Evolutionary conservation across 2,797 vertebrate species (phyloP).

Genomic region (Anguilla megastoma): DNA sequence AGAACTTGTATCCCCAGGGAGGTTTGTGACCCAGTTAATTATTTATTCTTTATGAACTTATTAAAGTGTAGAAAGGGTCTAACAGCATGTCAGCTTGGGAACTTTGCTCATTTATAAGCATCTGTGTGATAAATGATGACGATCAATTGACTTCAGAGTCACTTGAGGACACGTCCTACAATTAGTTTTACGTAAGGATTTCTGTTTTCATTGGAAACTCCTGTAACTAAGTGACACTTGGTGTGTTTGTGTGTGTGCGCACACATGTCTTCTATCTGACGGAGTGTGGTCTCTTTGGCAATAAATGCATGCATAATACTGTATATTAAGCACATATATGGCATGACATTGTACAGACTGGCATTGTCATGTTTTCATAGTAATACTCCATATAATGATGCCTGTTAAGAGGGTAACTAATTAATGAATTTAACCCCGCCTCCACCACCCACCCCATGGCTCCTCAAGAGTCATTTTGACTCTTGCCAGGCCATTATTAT

Average conservation of each 20-base stretch:
- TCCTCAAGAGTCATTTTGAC: no score
- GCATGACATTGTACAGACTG: neutral
- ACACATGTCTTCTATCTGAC: no score
- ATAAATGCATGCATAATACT: no score
- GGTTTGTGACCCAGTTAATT: neutral
- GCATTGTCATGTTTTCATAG: neutral
- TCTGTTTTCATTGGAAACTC: neutral
- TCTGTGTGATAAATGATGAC: neutral
- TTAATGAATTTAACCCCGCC: neutral
- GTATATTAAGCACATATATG: neutral
- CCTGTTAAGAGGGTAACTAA: neutral
- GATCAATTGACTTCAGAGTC: conserved; percentile 9
- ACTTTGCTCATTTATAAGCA: neutral
- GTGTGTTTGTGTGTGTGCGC: no score
- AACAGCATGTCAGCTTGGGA: neutral
- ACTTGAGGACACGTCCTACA: neutral
- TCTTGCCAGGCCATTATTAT: no score
- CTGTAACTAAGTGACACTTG: no score
- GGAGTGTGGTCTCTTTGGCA: no score
- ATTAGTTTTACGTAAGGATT: neutral
- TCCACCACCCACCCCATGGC: no score
- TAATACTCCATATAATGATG: neutral
- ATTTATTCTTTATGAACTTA: conserved; percentile 14
- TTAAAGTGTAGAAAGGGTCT: neutral
- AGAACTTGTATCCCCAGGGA: conserved; percentile 10